These are phyloP conservation scores for Penaeus japonicus DNA, from an alignment of 1,140 invertebrate genomes.

Conservation along the genomic window DNA sequence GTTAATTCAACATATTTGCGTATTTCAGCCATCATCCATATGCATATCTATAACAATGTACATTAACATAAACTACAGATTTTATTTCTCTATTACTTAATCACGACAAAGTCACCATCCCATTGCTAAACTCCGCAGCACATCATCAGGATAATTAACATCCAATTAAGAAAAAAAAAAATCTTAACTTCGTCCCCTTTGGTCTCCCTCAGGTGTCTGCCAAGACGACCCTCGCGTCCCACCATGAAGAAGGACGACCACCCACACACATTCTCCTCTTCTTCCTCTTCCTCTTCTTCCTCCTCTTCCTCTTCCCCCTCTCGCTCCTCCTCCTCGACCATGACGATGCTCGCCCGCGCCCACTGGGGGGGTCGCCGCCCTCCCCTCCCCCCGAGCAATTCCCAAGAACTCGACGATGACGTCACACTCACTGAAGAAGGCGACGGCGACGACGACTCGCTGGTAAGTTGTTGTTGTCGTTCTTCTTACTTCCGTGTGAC, in stretches of 20 bases:
- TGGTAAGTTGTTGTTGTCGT: background rate
- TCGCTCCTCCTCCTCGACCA: background rate
- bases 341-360: background rate
- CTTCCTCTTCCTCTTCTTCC: conserved; percentile 13
- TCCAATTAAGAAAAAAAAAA: no score
- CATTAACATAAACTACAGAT: no score
- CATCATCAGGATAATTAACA: no score
- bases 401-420: conserved; percentile 20
- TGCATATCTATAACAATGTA: no score
- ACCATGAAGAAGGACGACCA: conserved; percentile 14
- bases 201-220: background rate
- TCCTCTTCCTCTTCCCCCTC: background rate
- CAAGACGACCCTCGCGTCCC: background rate
- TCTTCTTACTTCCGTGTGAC: no score
- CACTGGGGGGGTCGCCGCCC: background rate
- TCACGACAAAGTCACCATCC: no score
- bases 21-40: no score
- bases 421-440: background rate
- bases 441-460: background rate
- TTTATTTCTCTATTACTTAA: no score
- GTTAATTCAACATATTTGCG: no score
- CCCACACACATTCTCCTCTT: background rate
- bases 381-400: background rate
- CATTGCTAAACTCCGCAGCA: no score
- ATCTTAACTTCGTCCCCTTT: background rate